These are phyloP conservation scores for Spongilla lacustris DNA, from an alignment of 37 sponge, comb jelly and placozoan genomes.

Conservation along the genomic window DNA sequence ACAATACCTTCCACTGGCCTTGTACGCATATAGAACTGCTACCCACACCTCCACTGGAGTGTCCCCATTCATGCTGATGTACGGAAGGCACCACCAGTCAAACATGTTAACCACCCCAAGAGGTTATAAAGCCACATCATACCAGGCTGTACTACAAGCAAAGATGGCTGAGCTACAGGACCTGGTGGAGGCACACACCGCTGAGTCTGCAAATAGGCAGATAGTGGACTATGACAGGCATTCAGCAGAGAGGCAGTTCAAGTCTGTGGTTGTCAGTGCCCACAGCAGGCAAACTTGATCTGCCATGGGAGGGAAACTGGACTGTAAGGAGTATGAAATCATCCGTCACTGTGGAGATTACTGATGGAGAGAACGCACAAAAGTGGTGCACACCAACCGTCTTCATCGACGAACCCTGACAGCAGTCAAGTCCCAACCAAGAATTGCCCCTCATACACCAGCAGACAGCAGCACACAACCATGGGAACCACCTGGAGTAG, in stretches of 20 bases:
- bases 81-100: conserved; percentile 37
- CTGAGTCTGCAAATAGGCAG: conserved; percentile 22
- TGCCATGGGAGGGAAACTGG: conserved; percentile 71
- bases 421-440: too few relatives aligned
- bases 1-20: conserved; percentile 49
- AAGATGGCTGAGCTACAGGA: conserved; percentile 44
- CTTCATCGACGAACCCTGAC: background rate
- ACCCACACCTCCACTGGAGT: conserved; percentile 42
- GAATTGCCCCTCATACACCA: too few relatives aligned
- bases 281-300: conserved; percentile 67
- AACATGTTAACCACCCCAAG: background rate
- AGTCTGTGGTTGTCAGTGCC: conserved; percentile 66
- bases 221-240: conserved; percentile 32
- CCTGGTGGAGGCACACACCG: conserved; percentile 35
- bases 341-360: conserved; percentile 14
- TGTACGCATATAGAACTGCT: conserved; percentile 52
- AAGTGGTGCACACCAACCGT: conserved; percentile 35
- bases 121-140: conserved; percentile 32
- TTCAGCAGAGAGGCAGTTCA: background rate
- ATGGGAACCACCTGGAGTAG: too few relatives aligned
- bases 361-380: conserved; percentile 30
- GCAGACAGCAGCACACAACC: too few relatives aligned
- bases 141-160: conserved; percentile 1
- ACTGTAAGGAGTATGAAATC: conserved; percentile 10
- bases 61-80: conserved; percentile 65